Evolutionary conservation across 2,888 invertebrate species (phyloP), one percentile per base, ranked within the genome.

Genomic region (Nebria brevicollis): DNA sequence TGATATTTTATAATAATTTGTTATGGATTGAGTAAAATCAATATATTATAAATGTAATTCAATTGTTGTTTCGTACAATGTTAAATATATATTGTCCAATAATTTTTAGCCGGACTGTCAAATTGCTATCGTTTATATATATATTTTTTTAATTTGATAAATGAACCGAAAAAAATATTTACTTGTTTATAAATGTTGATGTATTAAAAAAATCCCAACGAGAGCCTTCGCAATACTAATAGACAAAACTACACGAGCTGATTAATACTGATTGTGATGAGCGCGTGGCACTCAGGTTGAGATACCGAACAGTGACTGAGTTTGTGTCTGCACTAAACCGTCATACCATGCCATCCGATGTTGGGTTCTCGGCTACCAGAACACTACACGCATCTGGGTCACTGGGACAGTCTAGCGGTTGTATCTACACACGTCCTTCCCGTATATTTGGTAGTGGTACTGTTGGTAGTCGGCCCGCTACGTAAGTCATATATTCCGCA

Each of bases 401-500:
- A 89, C 88, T 89, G 86, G 89, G 88, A 87, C 88, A 87, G 86
- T 85, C 87, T 88, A 88, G 88, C 88, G 88, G 88, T 88, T 87
- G 87, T 87, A 86, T 86, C 83, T 85, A 84, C 84, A 84, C 84
- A 73, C 81, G 80, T 83, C 84, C 83, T 86, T 86, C 85, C 85
- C 83, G 83, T 85, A 84, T 86, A 85, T 86, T 86, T 83, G 54
- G 54, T 84, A 83, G 83, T 82, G 83, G 34, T 34, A 34, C 34
- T 84, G 83, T 75, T n/a, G 70, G 25, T 66, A 77, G 75, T 70
- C 73, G 75, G 77, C 83, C 78, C 78, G 82, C 83, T 84, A 83
- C 83, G 66, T 66, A n/a, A 70, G 82, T 83, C 82, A 77, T 34
- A 34, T 41, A 15, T 76, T 76, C 26, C 72, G 72, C 83, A 77